Base-by-base conservation (phyloP, 2,888 invertebrate species). In the Iphiclides podalirius region DNA sequence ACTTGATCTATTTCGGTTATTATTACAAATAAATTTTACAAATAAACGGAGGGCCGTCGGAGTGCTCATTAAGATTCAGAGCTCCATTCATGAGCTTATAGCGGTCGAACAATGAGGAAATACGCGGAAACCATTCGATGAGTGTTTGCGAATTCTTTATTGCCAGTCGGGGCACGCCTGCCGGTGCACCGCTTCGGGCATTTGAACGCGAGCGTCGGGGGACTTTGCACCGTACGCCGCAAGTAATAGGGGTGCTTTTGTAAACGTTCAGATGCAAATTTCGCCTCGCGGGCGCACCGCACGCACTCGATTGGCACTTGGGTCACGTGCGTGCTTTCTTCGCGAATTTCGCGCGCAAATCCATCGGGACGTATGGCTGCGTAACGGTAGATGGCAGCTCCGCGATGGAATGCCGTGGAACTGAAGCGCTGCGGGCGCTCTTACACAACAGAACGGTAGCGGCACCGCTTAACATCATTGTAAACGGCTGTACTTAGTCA, bases 251-350 rank as follows among this genome's bases (percentile, higher is more conserved):
- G 63, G 54, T 60, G 39, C 44, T 46, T 56, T 55, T 54, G 50
- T 52, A 34, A 38, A 47, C 37, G 47, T 50, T 44, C 42, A 52
- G 43, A 56, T 51, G 60, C 54, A 61, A 52, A 58, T 54, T 59
- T 56, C 50, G 52, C 55, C 52, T 58, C 52, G 61, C 51, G 51
- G 55, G 50, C 53, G 55, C 59, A 61, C 71, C 49, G 66, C 70
- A 76, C 70, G 72, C 74, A 65, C 70, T 59, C 59, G 59, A 69
- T 85, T 72, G 60, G 72, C 64, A 86, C 73, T 70, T 74, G 52
- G 66, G 76, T 83, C 87, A 86, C 85, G 87, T 73, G 75, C 77
- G 66, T 76, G 85, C 86, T 86, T 86, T 86, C 87, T 84, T 86
- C 79, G 76, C 73, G 77, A 68, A 79, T 83, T 84, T 87, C 79